phyloP scores from a whole-genome alignment of 2,113 vertebrate species.

The Colaptes auratus region DNA sequence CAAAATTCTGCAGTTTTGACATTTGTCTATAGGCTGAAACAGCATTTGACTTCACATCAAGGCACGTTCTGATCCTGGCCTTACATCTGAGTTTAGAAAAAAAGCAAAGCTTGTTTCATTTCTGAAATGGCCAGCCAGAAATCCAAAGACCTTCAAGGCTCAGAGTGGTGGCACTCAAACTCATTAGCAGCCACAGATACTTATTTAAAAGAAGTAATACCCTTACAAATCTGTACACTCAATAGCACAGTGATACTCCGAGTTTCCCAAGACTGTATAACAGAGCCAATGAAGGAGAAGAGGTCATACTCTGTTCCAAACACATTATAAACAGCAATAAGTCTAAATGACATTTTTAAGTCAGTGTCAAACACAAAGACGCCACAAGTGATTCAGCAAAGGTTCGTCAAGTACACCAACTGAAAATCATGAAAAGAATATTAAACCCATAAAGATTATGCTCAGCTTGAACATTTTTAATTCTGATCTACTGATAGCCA shows the following conservation, averaged over 20 bases:
- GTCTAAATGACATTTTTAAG: background rate
- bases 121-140: background rate
- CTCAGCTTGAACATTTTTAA: background rate
- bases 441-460: background rate
- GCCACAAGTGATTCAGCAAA: background rate
- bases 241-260: background rate
- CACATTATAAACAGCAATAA: background rate
- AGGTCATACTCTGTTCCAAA: background rate
- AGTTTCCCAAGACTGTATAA: background rate
- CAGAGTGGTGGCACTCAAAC: rapidly evolving
- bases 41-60: background rate
- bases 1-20: background rate
- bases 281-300: background rate
- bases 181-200: rapidly evolving
- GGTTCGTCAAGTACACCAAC: background rate
- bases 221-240: background rate
- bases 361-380: background rate
- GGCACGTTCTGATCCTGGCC: background rate
- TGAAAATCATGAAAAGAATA: background rate
- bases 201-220: background rate
- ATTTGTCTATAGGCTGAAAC: background rate
- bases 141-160: background rate
- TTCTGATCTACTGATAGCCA: background rate
- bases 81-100: background rate
- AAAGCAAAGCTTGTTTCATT: background rate